Conservation (phyloP, 37 sponge, comb jelly and placozoan species). For the Axinella damicornis region DNA sequence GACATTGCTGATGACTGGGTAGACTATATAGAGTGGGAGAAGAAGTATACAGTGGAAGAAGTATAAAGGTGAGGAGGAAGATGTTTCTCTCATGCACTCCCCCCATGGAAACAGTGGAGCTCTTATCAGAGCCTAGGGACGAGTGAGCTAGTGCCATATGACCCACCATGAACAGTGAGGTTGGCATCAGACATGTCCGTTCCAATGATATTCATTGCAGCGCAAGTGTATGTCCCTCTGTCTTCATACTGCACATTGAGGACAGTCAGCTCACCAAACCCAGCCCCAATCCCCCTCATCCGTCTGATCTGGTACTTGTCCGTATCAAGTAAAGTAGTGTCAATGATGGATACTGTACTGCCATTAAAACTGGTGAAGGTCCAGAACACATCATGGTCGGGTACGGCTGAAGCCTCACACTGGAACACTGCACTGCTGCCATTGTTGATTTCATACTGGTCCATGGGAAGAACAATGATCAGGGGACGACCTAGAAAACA, state of each 20-base stretch:
- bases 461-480: constrained; percentile 28
- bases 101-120: no score
- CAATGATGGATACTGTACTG: not conserved
- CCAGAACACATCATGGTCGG: constrained; percentile 57
- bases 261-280: constrained; percentile 64
- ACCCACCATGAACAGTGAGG: constrained; percentile 81
- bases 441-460: constrained; percentile 45
- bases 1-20: constrained; percentile 39
- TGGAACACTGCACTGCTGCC: constrained; percentile 35
- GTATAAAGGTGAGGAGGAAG: not conserved
- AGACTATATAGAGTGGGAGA: constrained; percentile 21
- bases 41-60: not conserved
- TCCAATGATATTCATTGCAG: constrained; percentile 39
- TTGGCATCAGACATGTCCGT: constrained; percentile 17
- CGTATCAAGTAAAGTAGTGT: not conserved
- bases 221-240: constrained; percentile 70
- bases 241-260: constrained; percentile 51
- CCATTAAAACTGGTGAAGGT: constrained; percentile 37
- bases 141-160: no score
- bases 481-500: constrained; percentile 67
- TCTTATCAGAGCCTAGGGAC: no score
- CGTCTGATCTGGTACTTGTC: constrained; percentile 29
- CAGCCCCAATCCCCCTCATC: not conserved
- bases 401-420: constrained; percentile 62
- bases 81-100: no score